Conservation (phyloP, 2,888 invertebrate genomes). For the Sturmia bella region DNA sequence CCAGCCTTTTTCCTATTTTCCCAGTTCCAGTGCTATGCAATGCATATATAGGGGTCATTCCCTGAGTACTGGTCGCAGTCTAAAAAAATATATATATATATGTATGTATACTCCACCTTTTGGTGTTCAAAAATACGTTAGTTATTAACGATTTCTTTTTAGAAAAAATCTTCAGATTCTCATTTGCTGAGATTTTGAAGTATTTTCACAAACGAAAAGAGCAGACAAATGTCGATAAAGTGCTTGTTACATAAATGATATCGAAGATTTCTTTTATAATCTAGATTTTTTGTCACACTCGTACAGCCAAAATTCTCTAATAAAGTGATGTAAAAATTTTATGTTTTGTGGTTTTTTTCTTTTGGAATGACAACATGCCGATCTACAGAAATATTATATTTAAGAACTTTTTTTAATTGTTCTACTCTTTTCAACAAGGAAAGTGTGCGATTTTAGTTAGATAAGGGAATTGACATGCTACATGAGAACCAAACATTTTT, state of each 20-base stretch:
- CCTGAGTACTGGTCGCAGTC: no score
- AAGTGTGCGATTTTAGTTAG: slow-evolving; percentile 39
- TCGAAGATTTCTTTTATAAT: background rate
- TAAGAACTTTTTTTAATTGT: slow-evolving; percentile 13
- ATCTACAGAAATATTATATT: slow-evolving; percentile 22
- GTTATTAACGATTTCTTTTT: background rate
- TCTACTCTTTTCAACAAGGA: slow-evolving; percentile 30
- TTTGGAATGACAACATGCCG: slow-evolving; percentile 54
- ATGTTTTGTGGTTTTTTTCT: slow-evolving; percentile 35
- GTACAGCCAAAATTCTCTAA: slow-evolving; percentile 18
- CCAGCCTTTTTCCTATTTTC: no score
- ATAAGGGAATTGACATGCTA: slow-evolving; percentile 51
- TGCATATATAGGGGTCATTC: no score
- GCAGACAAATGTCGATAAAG: slow-evolving; percentile 51
- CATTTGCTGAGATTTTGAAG: slow-evolving; percentile 48
- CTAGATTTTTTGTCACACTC: slow-evolving; percentile 19
- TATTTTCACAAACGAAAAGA: slow-evolving; percentile 35
- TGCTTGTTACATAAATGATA: slow-evolving; percentile 32
- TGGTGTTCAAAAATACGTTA: background rate
- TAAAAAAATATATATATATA: no score
- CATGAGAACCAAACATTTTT: slow-evolving; percentile 66
- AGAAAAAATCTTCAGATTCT: slow-evolving; percentile 48
- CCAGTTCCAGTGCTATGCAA: no score
- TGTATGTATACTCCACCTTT: no score
- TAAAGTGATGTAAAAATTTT: slow-evolving; percentile 41